Evolutionary conservation across 1,140 invertebrate species (phyloP).

Genomic region (Orius laevigatus): DNA sequence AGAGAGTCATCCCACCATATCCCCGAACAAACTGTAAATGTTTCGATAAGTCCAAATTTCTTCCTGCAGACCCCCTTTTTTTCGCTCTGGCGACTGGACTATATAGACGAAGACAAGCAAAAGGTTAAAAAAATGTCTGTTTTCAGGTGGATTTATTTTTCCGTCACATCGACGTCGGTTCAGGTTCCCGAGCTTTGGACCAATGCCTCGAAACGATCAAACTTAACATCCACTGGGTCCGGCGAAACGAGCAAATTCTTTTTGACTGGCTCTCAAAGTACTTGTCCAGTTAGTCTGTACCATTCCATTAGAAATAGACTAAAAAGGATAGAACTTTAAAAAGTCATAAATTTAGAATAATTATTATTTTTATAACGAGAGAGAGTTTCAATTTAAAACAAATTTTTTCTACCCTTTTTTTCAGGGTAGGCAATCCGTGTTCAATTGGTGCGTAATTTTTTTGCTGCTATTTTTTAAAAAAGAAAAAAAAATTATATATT

Average conservation of each 20-base stretch:
- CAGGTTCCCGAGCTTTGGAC: constrained; percentile 44
- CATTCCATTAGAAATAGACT: background rate
- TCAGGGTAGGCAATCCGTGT: too few relatives aligned
- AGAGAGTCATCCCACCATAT: too few relatives aligned
- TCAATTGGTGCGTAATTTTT: too few relatives aligned
- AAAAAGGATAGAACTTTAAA: too few relatives aligned
- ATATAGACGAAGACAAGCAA: too few relatives aligned
- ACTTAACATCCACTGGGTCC: constrained; percentile 60
- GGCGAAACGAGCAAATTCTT: constrained; percentile 41
- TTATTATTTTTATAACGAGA: constrained; percentile 13
- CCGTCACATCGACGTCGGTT: constrained; percentile 45
- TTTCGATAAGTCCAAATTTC: too few relatives aligned
- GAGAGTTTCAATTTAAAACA: background rate
- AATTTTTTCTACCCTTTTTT: background rate
- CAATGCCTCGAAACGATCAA: constrained; percentile 61
- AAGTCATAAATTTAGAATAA: background rate
- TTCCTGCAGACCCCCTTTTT: too few relatives aligned
- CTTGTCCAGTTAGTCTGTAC: constrained; percentile 20
- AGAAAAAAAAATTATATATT: too few relatives aligned
- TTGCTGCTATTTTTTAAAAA: too few relatives aligned
- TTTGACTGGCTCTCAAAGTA: constrained; percentile 40
- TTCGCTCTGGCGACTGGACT: too few relatives aligned
- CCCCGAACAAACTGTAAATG: too few relatives aligned
- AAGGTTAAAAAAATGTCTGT: too few relatives aligned
- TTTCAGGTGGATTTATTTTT: constrained; percentile 50